Evolutionary conservation across 2,888 invertebrate species (phyloP).

Genomic region (Andrena bicolor): DNA sequence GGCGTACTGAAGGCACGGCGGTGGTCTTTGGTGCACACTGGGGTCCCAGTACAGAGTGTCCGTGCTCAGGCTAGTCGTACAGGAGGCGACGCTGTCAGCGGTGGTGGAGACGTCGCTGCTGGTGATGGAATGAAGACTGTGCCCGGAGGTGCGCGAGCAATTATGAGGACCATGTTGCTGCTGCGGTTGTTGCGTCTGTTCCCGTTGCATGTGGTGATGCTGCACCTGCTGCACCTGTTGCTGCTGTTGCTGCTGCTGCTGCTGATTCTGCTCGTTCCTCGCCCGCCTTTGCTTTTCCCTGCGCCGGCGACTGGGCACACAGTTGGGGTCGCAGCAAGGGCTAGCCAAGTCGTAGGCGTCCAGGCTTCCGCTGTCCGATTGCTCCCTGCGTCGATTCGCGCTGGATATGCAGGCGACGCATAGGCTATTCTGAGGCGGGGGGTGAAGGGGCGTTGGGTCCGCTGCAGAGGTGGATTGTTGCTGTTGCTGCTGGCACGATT

Average conservation of each 20-base stretch:
- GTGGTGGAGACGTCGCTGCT: constrained; percentile 91
- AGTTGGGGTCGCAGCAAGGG: constrained; percentile 94
- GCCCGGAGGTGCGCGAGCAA: constrained; percentile 81
- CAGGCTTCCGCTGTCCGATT: constrained; percentile 89
- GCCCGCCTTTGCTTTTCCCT: constrained; percentile 87
- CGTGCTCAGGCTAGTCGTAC: constrained; percentile 94
- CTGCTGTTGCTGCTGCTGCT: constrained; percentile 73
- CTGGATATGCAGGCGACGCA: constrained; percentile 84
- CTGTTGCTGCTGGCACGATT: constrained; percentile 71
- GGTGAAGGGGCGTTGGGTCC: constrained; percentile 59
- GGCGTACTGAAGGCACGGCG: constrained; percentile 84
- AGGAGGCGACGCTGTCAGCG: constrained; percentile 90
- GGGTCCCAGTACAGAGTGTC: constrained; percentile 95
- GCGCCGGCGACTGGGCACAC: constrained; percentile 89
- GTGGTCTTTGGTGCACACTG: constrained; percentile 84
- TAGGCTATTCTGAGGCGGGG: constrained; percentile 73
- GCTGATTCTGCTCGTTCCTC: constrained; percentile 81
- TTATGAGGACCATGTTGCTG: constrained; percentile 75
- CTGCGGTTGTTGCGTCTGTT: constrained; percentile 65
- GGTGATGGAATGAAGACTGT: constrained; percentile 93
- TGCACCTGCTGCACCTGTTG: constrained; percentile 64
- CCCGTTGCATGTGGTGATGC: constrained; percentile 67
- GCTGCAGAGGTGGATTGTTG: constrained; percentile 45
- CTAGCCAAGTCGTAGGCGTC: constrained; percentile 95
- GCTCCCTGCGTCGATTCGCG: constrained; percentile 78